Base-by-base conservation (phyloP, 2,888 invertebrate genomes). In the Drosophila pseudotakahashii region DNA sequence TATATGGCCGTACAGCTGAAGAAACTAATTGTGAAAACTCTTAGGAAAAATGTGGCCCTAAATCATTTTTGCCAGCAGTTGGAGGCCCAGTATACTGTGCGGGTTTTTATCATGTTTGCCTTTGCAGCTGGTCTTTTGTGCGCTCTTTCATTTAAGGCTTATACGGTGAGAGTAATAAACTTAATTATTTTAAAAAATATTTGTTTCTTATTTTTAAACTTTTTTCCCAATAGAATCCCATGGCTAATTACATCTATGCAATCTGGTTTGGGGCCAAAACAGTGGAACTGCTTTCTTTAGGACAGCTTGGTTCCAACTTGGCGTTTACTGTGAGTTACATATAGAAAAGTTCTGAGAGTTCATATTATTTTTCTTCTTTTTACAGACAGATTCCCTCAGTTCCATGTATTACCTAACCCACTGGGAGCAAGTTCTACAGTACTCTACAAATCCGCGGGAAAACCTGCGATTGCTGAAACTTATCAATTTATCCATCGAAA, bases 31-130 rank as follows among this genome's bases (percentile, higher is more conserved):
- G n/a, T 75, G 7, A 37, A 61, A 4, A 73, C 79, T 0, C 53
- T 89, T 0, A 23, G 73, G 1, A 76, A 69, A 3, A 86, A 86
- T 61, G 75, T 84, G 3, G 58, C 66, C 0, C 53, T 91, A 7
- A 82, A 88, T 63, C 51, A 74, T 14, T 91, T 91, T 57, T 79
- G 76, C 0, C 68, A 60, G 1, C 68, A 81, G 11, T 52, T 91
- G 37, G 87, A 90, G 71, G 7, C 60, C 0, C 83, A 82, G 14
- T 89, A 85, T 42, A 81, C 80, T 0, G 79, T 86, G 57, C 81
- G 89, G 0, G 77, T 90, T 13, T 91, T 91, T 45, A 64, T 88
- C 9, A 79, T 82, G 77, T 85, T 91, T 50, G 69, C 79, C 3
- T 88, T 86, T 26, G 86, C 90, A 16, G 87, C 91, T 0, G 42